These are phyloP conservation scores for Pseudorectes ferrugineus DNA, from an alignment of 2,113 vertebrate genomes.

Conservation along the genomic window DNA sequence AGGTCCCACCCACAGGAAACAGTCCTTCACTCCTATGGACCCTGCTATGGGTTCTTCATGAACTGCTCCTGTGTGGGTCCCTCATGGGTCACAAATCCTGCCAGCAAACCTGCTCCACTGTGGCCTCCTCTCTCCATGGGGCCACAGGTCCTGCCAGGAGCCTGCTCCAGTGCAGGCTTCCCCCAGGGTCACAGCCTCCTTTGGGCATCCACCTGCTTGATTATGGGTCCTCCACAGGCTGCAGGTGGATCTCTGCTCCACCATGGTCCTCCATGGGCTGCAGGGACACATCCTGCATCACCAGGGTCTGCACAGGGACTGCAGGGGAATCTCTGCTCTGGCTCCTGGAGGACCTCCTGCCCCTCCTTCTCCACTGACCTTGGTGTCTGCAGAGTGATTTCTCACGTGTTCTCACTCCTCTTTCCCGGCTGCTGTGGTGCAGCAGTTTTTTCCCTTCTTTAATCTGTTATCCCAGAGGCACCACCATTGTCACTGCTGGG, in stretches of 20 bases:
- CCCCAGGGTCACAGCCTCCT: neutral
- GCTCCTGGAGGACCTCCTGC: neutral
- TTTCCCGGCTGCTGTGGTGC: neutral
- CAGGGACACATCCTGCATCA: neutral
- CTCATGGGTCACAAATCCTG: neutral
- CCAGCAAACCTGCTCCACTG: neutral
- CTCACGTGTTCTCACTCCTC: neutral
- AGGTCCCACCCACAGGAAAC: no score
- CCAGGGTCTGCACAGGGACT: accelerated
- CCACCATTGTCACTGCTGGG: neutral
- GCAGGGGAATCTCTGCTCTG: neutral
- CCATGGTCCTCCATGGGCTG: neutral
- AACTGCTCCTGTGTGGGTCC: neutral
- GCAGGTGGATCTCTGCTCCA: neutral
- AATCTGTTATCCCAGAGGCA: neutral
- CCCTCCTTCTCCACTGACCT: neutral
- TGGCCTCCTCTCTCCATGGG: neutral
- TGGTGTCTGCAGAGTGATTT: neutral
- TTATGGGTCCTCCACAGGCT: accelerated
- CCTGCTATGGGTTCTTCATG: neutral
- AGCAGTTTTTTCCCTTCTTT: neutral
- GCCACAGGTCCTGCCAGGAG: neutral
- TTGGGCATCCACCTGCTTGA: neutral
- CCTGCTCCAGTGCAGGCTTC: neutral
- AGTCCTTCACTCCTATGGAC: neutral